phyloP scores from a whole-genome alignment of 2,888 invertebrate species.

The Morinoia aosen region DNA sequence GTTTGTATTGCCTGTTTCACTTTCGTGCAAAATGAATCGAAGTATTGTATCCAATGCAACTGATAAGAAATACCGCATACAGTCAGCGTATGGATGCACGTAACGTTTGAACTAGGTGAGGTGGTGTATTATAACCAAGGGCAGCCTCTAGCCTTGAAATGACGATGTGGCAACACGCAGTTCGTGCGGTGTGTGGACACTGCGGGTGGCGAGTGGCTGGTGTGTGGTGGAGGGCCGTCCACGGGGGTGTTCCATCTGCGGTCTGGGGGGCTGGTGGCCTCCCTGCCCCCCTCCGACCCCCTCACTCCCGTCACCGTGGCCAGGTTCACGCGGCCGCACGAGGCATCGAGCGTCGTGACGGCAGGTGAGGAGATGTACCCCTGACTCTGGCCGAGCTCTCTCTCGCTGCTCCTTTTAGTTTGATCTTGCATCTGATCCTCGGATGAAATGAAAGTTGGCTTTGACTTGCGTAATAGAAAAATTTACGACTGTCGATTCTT shows the following conservation, averaged over 20 bases:
- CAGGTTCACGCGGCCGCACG: conserved; percentile 60
- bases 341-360: conserved; percentile 62
- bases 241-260: conserved; percentile 65
- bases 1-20: too few relatives aligned
- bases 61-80: too few relatives aligned
- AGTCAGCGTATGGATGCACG: too few relatives aligned
- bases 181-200: conserved; percentile 33
- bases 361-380: conserved; percentile 56
- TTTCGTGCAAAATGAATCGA: too few relatives aligned
- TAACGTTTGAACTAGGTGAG: too few relatives aligned
- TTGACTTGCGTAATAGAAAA: too few relatives aligned
- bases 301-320: conserved; percentile 59
- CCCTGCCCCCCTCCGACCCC: conserved; percentile 58
- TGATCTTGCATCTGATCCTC: too few relatives aligned
- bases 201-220: conserved; percentile 44
- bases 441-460: too few relatives aligned
- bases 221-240: conserved; percentile 66
- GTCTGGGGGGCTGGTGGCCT: conserved; percentile 62
- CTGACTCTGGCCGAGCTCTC: not conserved
- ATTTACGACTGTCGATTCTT: too few relatives aligned
- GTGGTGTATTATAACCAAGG: too few relatives aligned
- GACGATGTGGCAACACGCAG: not conserved
- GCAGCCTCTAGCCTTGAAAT: not conserved
- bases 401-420: not conserved
- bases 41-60: too few relatives aligned